Conservation (phyloP, 2,888 invertebrate species). For the Gari tellinella region DNA sequence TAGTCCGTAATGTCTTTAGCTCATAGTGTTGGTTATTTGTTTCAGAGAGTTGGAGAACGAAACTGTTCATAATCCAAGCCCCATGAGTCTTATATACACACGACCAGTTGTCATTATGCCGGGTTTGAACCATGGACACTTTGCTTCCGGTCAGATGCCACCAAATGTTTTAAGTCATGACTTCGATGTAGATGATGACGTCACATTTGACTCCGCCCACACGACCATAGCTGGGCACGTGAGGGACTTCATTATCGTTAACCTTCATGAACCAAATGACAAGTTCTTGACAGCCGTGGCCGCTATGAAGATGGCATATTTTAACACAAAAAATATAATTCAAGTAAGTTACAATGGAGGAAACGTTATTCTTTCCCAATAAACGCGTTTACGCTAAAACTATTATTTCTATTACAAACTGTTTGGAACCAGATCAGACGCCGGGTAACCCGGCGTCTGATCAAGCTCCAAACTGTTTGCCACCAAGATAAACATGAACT, state of each 20-base stretch:
- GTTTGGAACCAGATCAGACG: too few relatives aligned
- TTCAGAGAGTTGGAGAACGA: slow-evolving; percentile 45
- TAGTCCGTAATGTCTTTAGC: too few relatives aligned
- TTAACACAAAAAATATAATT: slow-evolving; percentile 25
- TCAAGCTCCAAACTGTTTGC: too few relatives aligned
- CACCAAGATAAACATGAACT: too few relatives aligned
- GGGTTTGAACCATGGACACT: slow-evolving; percentile 70
- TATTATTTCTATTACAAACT: too few relatives aligned
- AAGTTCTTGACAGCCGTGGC: slow-evolving; percentile 22
- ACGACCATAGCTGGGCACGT: slow-evolving; percentile 60
- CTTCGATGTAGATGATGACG: slow-evolving; percentile 58
- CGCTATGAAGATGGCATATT: slow-evolving; percentile 28
- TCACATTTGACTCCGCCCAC: slow-evolving; percentile 60
- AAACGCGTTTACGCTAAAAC: too few relatives aligned
- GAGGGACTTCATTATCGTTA: slow-evolving; percentile 57
- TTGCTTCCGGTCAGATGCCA: slow-evolving; percentile 72
- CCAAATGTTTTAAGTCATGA: slow-evolving; percentile 62
- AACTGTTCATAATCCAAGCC: slow-evolving; percentile 20
- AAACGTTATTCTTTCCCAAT: too few relatives aligned
- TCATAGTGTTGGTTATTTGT: slow-evolving; percentile 1
- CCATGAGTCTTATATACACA: slow-evolving; percentile 46
- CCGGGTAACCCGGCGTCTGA: too few relatives aligned
- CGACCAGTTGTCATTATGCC: slow-evolving; percentile 69
- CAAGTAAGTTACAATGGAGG: too few relatives aligned
- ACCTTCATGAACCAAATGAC: slow-evolving; percentile 35